These are phyloP conservation scores for Euglossa dilemma DNA, from an alignment of 1,140 invertebrate genomes.

Conservation along the genomic window DNA sequence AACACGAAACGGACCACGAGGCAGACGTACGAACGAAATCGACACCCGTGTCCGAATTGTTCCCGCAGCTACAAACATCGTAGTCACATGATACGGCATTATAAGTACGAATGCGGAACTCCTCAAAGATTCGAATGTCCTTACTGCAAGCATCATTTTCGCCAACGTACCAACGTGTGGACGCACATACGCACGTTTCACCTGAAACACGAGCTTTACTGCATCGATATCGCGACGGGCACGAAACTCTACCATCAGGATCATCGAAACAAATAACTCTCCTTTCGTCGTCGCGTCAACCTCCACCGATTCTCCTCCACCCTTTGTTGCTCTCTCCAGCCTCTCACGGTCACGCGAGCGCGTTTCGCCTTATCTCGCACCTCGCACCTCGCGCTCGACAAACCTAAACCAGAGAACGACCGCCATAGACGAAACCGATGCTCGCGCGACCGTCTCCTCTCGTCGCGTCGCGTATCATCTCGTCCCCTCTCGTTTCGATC, in stretches of 20 bases:
- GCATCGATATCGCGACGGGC: slow-evolving; percentile 77
- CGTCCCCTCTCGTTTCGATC: no score
- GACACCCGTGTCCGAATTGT: slow-evolving; percentile 82
- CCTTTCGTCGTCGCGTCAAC: no score
- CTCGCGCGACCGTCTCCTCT: no score
- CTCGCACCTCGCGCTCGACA: no score
- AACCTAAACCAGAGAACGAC: no score
- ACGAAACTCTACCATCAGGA: slow-evolving; percentile 63
- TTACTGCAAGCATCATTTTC: slow-evolving; percentile 80
- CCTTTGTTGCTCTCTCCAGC: no score
- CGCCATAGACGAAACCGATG: no score
- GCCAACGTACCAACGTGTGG: slow-evolving; percentile 80
- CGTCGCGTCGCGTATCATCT: no score
- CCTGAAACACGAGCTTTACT: slow-evolving; percentile 73
- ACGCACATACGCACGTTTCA: slow-evolving; percentile 77
- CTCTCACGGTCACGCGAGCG: no score
- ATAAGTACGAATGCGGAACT: slow-evolving; percentile 84
- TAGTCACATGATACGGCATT: slow-evolving; percentile 83
- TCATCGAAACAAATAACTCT: slow-evolving; percentile 44
- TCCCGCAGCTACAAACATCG: slow-evolving; percentile 83
- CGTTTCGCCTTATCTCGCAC: no score
- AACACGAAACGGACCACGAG: neutral
- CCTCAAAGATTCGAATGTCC: slow-evolving; percentile 83
- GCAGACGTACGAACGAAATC: neutral
- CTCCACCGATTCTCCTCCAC: no score